These are phyloP conservation scores for Drosophila bipectinata DNA, from an alignment of 1,140 invertebrate genomes.

Conservation along the genomic window DNA sequence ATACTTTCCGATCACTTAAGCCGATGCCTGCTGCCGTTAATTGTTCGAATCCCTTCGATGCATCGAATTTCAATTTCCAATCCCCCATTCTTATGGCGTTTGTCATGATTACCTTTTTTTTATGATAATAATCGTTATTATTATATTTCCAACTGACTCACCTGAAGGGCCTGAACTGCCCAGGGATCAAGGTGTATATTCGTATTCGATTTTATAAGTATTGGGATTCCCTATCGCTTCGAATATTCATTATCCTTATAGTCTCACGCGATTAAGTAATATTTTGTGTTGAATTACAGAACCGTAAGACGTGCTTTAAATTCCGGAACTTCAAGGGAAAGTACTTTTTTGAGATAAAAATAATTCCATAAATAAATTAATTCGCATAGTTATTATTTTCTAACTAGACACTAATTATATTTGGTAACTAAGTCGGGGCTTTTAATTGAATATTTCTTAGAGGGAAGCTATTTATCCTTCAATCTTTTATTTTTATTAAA, in stretches of 20 bases:
- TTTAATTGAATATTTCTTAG: no score
- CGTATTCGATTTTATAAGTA: no score
- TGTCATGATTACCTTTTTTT: neutral
- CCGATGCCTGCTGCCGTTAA: constrained; percentile 58
- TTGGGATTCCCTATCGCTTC: neutral
- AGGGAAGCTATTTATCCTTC: no score
- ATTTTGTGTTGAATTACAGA: no score
- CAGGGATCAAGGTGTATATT: constrained; percentile 22
- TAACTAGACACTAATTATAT: no score
- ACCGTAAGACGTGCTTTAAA: no score
- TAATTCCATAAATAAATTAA: no score
- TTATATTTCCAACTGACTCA: constrained; percentile 18
- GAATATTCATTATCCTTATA: constrained; percentile 1
- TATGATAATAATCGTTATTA: constrained; percentile 7
- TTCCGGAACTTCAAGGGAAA: no score
- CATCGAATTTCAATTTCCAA: neutral
- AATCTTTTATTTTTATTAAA: neutral
- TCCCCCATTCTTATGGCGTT: constrained; percentile 3
- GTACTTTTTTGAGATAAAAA: no score
- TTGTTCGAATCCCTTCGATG: constrained; percentile 30
- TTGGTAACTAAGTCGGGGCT: no score
- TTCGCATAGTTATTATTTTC: no score
- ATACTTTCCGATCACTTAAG: constrained; percentile 65
- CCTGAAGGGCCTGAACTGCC: constrained; percentile 1
- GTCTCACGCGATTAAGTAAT: neutral